These are phyloP conservation scores for Tokudaia tokunoshimensis DNA, from an alignment of 2,797 vertebrate genomes.

Conservation along the genomic window DNA sequence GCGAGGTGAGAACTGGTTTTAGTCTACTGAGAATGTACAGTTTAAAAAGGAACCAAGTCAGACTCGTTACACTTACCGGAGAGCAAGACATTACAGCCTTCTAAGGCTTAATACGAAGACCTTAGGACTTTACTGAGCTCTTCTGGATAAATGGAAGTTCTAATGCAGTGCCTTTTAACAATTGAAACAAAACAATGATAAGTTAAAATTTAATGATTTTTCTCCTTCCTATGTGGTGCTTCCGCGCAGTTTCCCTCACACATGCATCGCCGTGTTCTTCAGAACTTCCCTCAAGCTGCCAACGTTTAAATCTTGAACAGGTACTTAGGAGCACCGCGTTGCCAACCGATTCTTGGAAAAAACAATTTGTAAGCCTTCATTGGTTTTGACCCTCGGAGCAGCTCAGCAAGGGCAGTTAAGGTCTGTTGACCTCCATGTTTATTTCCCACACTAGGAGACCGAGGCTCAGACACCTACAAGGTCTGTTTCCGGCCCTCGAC, in stretches of 20 bases:
- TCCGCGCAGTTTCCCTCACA: neutral
- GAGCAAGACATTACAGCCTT: neutral
- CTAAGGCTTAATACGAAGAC: neutral
- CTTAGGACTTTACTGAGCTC: neutral
- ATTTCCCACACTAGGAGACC: neutral
- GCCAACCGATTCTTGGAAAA: rapidly evolving
- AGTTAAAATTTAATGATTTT: constrained; percentile 27
- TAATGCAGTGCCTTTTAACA: neutral
- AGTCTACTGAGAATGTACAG: neutral
- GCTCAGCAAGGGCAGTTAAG: neutral
- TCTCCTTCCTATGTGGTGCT: too few species aligned
- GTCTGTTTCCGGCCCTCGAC: rapidly evolving
- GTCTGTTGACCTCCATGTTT: rapidly evolving
- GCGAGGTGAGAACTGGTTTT: rapidly evolving
- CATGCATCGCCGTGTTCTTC: neutral
- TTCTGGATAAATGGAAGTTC: neutral
- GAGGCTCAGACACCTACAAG: neutral
- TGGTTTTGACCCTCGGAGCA: neutral
- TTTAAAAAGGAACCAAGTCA: neutral
- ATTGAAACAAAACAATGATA: constrained; percentile 6
- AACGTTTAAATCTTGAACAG: neutral
- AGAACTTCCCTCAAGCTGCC: neutral
- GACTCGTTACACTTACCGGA: neutral
- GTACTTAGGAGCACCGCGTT: rapidly evolving
- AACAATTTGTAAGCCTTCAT: rapidly evolving